Percentiles rank a stretch among this genome's conserved stretches.
phyloP scores from a whole-genome alignment of 2,113 vertebrate species.

The Anoura caudifer region DNA sequence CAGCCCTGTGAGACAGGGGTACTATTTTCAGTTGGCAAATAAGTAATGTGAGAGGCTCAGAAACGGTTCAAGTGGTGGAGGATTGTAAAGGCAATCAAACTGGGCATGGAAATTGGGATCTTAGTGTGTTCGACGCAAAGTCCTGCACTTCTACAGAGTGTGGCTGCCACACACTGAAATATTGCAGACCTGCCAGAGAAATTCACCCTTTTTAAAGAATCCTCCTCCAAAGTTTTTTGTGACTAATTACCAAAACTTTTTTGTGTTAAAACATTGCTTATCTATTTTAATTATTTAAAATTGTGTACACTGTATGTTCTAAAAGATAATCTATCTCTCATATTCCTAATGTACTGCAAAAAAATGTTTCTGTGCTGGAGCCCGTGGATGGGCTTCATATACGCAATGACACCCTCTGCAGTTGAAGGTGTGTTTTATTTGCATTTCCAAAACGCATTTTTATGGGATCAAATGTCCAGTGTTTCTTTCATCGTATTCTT shows the following conservation, averaged over 20 bases:
- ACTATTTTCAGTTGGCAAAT: not conserved
- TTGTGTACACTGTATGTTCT: not conserved
- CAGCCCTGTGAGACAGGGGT: not conserved
- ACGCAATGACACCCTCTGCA: not conserved
- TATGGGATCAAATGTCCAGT: not conserved
- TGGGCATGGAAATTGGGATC: not conserved
- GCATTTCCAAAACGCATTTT: not conserved
- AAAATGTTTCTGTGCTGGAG: not conserved
- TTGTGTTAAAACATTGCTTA: not conserved
- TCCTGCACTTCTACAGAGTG: accelerated
- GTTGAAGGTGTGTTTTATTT: not conserved
- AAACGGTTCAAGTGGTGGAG: not conserved
- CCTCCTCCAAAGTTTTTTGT: not conserved
- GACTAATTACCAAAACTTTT: not conserved
- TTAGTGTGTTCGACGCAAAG: not conserved
- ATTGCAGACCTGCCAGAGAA: not conserved
- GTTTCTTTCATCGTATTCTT: not conserved
- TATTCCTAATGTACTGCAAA: not conserved
- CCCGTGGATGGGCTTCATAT: not conserved
- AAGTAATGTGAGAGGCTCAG: not conserved
- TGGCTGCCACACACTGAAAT: not conserved
- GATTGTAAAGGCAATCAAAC: not conserved
- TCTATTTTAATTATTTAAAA: not conserved
- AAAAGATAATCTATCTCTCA: not conserved
- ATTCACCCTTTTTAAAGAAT: not conserved